These are phyloP conservation scores for Archaeoteleia sp. DNA, from an alignment of 2,888 invertebrate genomes.

Conservation along the genomic window DNA sequence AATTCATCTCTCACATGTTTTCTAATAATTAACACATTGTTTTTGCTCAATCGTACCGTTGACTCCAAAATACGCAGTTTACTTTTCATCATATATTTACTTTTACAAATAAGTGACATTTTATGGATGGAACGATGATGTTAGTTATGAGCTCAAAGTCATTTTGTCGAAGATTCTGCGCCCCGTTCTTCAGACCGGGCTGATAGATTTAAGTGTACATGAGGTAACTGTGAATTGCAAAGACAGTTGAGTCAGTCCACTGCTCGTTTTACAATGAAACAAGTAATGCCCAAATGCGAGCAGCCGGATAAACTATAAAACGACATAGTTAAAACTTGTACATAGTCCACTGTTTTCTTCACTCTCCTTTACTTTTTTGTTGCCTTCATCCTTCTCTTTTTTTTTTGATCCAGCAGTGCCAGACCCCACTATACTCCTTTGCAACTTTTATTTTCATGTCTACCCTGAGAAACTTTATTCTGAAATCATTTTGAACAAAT, in stretches of 20 bases:
- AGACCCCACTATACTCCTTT: constrained; percentile 20
- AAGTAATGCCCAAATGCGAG: constrained; percentile 17
- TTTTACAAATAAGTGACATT: too few relatives aligned
- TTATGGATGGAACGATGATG: too few relatives aligned
- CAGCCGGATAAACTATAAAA: constrained; percentile 27
- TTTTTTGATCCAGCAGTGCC: constrained; percentile 36
- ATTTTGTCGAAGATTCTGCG: constrained; percentile 12
- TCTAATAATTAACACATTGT: too few relatives aligned
- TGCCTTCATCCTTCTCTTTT: constrained; percentile 17
- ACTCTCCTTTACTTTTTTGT: constrained; percentile 32
- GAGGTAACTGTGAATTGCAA: constrained; percentile 15
- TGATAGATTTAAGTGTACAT: constrained; percentile 10
- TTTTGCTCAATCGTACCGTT: too few relatives aligned
- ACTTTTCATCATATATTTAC: too few relatives aligned
- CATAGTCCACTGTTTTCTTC: constrained; percentile 58
- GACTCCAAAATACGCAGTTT: too few relatives aligned
- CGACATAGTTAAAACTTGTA: constrained; percentile 61
- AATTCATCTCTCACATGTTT: too few relatives aligned
- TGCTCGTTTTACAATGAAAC: constrained; percentile 13
- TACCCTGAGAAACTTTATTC: constrained; percentile 1
- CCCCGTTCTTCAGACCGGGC: constrained; percentile 29
- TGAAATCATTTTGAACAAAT: neutral
- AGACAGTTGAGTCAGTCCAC: constrained; percentile 26
- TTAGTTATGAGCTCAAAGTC: constrained; percentile 7
- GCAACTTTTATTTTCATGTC: neutral